Evolutionary conservation across 2,797 vertebrate genomes (phyloP), one percentile per base, ranked within the genome.

Genomic region (Monodelphis domestica): DNA sequence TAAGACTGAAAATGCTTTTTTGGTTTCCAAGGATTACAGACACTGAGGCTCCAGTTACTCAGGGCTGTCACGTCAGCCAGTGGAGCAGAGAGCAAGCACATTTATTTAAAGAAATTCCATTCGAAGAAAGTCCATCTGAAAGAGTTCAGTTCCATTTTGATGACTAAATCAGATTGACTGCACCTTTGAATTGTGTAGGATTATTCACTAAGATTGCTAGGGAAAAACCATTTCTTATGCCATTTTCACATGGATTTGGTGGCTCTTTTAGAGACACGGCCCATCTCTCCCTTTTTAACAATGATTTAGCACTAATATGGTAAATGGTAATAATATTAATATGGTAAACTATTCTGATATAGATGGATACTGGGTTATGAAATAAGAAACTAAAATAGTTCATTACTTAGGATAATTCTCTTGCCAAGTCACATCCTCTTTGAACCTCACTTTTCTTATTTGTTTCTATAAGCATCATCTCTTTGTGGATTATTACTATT

Each of bases 11-110:
- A 11, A 92, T 55, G 91, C n/a, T 45, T 45, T 10, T 78, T 78
- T 78, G 17, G 63, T 78, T 45, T 78, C n/a, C n/a, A 55, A 53
- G 38, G 7, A n/a, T 53, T 91, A 30, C 52, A 50, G 78, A 95
- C 87, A 78, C 11, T 54, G 63, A 91, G 33, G 57, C 21, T 92
- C 45, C 90, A 26, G n/a, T 53, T 90, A 12, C 59, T 78, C 1
- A 45, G 30, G 28, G 55, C 28, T 88, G 6, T 70, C 38, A 30
- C n/a, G 5, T 54, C 91, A 52, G 87, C 26, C 54, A 54, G 78
- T 91, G 88, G 87, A 93, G 91, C 38, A 94, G 94, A 95, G 30
- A n/a, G 7, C n/a, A 38, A n/a, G 7, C n/a, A 38, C n/a, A 78
- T 78, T 78, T 78, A 38, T 78, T 9, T 26, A 70, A 11, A 50